A percentile compares a stretch with the other conserved stretches of the same genome.
These are phyloP conservation scores for Nephrocerus scutellatus DNA, from an alignment of 2,888 invertebrate species.

Conservation along the genomic window DNA sequence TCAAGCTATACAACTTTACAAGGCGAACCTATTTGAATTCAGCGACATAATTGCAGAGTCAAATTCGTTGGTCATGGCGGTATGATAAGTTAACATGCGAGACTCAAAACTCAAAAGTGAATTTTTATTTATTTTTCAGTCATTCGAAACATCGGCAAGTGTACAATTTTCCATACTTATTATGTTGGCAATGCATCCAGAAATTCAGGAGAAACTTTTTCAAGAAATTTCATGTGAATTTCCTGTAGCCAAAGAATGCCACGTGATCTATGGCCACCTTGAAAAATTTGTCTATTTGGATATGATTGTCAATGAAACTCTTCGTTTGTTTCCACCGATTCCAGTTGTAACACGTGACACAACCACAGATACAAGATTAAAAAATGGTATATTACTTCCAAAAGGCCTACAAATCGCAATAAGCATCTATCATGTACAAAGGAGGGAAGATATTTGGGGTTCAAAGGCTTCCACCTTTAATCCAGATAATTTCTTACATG, in stretches of 20 bases:
- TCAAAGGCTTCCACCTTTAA: conserved; percentile 4
- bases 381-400: not conserved
- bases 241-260: not conserved
- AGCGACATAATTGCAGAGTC: no score
- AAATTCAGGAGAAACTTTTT: conserved; percentile 35
- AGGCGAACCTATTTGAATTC: no score
- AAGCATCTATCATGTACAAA: not conserved
- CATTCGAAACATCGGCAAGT: conserved; percentile 43
- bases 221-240: conserved; percentile 30
- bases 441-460: conserved; percentile 2
- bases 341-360: conserved; percentile 19
- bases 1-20: no score
- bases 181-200: conserved; percentile 36
- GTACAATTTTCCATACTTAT: conserved; percentile 15
- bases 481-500: conserved; percentile 5
- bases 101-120: no score
- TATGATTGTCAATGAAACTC: conserved; percentile 40
- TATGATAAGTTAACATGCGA: no score
- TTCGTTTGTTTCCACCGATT: conserved; percentile 41
- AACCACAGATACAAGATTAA: not conserved
- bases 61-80: no score
- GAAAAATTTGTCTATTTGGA: conserved; percentile 40
- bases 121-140: conserved; percentile 25
- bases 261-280: conserved; percentile 23
- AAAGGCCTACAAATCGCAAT: not conserved